Percentiles rank a stretch among this genome's conserved stretches.
Conservation (phyloP, 2,113 vertebrate species). For the Mesocricetus auratus region DNA sequence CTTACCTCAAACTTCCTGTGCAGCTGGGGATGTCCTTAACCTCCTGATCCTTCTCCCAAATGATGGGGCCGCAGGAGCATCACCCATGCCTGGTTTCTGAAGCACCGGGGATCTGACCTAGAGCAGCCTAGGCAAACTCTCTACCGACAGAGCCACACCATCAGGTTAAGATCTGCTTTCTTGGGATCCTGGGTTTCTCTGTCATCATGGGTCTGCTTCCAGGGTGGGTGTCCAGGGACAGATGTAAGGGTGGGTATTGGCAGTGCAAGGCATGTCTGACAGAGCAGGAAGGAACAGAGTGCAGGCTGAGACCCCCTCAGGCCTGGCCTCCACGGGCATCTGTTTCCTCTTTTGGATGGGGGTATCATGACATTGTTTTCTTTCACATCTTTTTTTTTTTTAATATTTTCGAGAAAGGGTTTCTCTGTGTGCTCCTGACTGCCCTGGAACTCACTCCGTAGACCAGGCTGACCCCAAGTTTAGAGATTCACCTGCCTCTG, state of each 20-base stretch:
- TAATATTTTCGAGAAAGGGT: neutral
- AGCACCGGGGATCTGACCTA: neutral
- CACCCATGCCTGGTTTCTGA: neutral
- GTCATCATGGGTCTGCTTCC: fast-evolving
- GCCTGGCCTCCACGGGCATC: neutral
- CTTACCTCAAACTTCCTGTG: neutral
- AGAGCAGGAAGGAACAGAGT: neutral
- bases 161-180: neutral
- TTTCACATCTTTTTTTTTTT: neutral
- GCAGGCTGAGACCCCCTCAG: fast-evolving
- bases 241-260: neutral
- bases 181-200: neutral
- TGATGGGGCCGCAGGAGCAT: neutral
- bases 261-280: neutral
- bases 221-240: neutral
- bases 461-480: neutral
- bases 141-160: neutral
- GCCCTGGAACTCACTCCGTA: neutral
- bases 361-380: neutral
- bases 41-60: neutral
- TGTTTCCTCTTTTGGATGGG: neutral
- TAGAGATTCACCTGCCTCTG: neutral
- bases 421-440: neutral
- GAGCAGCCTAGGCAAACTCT: neutral
- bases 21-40: too few relatives aligned